These are phyloP conservation scores for Batillaria attramentaria DNA, from an alignment of 1,140 invertebrate species.

Conservation along the genomic window DNA sequence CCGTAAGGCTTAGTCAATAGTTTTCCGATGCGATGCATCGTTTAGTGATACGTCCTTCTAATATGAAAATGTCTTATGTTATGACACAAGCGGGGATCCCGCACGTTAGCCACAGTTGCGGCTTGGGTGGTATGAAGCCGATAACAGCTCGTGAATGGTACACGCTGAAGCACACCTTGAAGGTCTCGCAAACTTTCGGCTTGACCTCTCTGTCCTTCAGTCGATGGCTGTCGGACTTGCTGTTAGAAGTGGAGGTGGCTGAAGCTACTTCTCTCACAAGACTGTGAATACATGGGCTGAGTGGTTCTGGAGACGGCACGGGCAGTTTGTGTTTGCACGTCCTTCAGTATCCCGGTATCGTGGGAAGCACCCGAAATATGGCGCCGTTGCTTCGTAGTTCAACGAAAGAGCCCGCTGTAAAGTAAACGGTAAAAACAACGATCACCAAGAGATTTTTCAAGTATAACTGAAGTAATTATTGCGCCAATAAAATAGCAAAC, in stretches of 20 bases:
- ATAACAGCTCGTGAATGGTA: constrained; percentile 1
- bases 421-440: background rate
- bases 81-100: constrained; percentile 49
- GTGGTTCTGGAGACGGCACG: background rate
- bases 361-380: constrained; percentile 31
- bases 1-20: constrained; percentile 43
- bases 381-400: constrained; percentile 11
- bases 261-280: background rate
- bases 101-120: constrained; percentile 30
- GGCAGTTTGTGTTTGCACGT: too few relatives aligned
- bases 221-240: background rate
- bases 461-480: background rate
- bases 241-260: background rate
- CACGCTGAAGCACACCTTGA: background rate
- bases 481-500: background rate
- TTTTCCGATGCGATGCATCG: constrained; percentile 48
- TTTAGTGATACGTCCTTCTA: constrained; percentile 51
- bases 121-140: constrained; percentile 6
- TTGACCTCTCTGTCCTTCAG: constrained; percentile 31
- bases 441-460: background rate
- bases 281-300: background rate
- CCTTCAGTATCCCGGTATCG: background rate
- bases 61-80: constrained; percentile 64
- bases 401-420: constrained; percentile 32
- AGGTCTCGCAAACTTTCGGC: background rate